Evolutionary conservation across 1,140 invertebrate genomes (phyloP), one percentile per base, ranked within the genome.

Genomic region (Carposina sasakii): DNA sequence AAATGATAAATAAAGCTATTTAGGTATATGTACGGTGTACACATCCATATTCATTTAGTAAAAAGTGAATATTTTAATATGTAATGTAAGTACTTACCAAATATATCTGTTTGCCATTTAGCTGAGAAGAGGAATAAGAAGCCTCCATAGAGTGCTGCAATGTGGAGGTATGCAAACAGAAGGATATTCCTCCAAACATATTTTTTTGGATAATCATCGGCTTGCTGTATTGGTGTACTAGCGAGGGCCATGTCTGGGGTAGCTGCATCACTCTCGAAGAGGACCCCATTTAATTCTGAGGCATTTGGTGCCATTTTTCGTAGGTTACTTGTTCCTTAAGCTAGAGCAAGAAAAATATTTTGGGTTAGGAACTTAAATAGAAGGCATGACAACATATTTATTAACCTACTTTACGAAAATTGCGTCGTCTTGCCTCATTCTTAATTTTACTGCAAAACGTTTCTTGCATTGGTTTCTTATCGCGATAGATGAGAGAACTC

Each of bases 151-250:
- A 98, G 16, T 2, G 95, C 93, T 17, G 90, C 91, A 10, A 94
- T 20, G 83, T 99, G 98, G n/a, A 99, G 88, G 53, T 91, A 91
- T 5, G 85, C 67, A 74, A 98, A 98, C 0, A 96, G 78, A 4
- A 93, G 85, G 8, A 99, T 95, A 79, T 99, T 99, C 62, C 92
- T 90, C 97, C 97, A 99, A 0, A 98, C 96, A 20, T 97, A 90
- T 63, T 92, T 66, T 5, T 86, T 66, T 58, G 87, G 78, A 24
- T 81, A 71, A 48, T 86, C 68, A 44, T 86, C 76, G 33, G 88
- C 69, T 60, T 86, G 74, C 56, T 79, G 77, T 21, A 85, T 67
- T 2, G 62, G 71, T n/a, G 46, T 40, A 10, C 4, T 72, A 23
- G 68, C 44, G 3, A 88, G 63, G 3, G 83, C 86, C 34, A 89